Evolutionary conservation across 2,113 vertebrate genomes (phyloP).

Genomic region (Alligator mississippiensis): DNA sequence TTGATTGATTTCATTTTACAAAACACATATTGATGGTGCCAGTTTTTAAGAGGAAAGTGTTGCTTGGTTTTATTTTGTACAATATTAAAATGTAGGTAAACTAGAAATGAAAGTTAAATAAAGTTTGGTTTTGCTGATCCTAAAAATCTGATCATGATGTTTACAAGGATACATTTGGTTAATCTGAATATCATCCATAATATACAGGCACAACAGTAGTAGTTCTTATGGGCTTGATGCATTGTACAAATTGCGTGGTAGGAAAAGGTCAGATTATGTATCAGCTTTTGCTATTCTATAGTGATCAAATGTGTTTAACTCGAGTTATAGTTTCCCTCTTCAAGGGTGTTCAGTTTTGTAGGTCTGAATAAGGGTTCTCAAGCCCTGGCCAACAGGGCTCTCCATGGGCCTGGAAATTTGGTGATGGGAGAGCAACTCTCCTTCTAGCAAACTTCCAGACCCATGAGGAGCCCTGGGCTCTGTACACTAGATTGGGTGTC

Average conservation of each 20-base stretch:
- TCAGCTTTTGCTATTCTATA: not conserved
- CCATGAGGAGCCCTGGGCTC: too few species aligned
- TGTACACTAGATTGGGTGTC: too few species aligned
- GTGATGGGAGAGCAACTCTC: too few species aligned
- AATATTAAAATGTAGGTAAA: not conserved
- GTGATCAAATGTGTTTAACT: not conserved
- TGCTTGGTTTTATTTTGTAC: not conserved
- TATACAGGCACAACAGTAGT: not conserved
- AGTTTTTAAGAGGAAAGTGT: not conserved
- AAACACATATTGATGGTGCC: not conserved
- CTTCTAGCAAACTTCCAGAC: too few species aligned
- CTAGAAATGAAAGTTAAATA: not conserved
- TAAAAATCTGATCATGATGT: not conserved
- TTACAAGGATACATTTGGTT: not conserved
- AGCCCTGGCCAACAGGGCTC: too few species aligned
- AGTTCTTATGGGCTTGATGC: too few species aligned
- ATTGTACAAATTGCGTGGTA: not conserved
- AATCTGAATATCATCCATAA: not conserved
- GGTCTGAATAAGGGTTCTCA: not conserved
- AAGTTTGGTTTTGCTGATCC: not conserved
- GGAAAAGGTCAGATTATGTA: not conserved
- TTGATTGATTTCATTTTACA: not conserved
- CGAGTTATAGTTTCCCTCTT: not conserved
- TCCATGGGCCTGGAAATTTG: too few species aligned
- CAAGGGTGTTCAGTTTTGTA: not conserved